Percentiles rank a stretch among this genome's conserved stretches.
Conservation (phyloP, 2,113 vertebrate species). For the Circaetus cinerascens region DNA sequence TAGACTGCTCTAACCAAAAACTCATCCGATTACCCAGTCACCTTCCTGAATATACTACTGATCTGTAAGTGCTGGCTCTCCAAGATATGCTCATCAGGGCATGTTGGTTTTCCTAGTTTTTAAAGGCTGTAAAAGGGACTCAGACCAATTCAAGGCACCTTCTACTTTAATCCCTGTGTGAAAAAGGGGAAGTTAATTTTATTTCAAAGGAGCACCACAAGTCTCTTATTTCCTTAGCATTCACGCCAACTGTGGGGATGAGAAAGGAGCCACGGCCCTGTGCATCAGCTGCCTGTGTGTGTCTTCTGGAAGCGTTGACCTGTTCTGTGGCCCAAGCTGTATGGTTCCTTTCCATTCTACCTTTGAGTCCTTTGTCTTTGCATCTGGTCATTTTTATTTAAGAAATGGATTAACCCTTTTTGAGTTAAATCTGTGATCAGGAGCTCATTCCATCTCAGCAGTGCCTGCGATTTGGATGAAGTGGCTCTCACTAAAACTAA, state of each 20-base stretch:
- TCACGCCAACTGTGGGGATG: neutral
- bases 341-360: neutral
- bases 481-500: neutral
- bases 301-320: neutral
- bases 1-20: constrained; percentile 96
- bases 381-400: neutral
- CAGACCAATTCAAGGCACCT: neutral
- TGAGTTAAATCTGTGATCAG: neutral
- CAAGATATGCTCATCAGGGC: neutral
- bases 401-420: neutral
- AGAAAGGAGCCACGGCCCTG: neutral
- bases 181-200: neutral
- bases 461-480: neutral
- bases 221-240: neutral
- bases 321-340: neutral
- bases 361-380: neutral
- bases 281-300: neutral
- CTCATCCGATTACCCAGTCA: constrained; percentile 85
- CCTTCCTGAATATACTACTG: constrained; percentile 90
- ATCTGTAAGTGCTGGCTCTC: constrained; percentile 83
- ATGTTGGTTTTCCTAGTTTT: accelerated
- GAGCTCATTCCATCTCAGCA: neutral
- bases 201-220: neutral
- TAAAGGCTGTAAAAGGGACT: neutral
- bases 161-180: neutral